Evolutionary conservation across 2,888 invertebrate species (phyloP).

Genomic region (Amiota mariae): DNA sequence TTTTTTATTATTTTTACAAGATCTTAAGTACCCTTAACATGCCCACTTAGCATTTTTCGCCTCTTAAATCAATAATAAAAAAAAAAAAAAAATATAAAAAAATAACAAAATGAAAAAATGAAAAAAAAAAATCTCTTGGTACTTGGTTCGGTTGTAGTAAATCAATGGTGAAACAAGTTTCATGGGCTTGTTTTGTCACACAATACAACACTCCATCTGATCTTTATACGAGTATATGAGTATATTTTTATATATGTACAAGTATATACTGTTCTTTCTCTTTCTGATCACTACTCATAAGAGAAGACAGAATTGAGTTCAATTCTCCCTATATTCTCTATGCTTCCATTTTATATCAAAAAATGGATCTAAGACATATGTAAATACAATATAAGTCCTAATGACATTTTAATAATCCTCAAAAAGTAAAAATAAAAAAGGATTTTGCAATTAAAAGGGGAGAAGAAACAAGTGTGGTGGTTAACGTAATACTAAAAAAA

Average conservation of each 20-base stretch:
- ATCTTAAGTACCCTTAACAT: slow-evolving; percentile 28
- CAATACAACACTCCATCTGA: neutral
- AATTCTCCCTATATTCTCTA: neutral
- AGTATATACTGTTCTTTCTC: neutral
- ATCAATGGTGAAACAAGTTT: slow-evolving; percentile 40
- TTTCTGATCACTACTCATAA: too few species aligned
- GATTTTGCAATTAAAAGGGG: too few species aligned
- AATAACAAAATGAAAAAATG: neutral
- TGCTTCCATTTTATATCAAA: slow-evolving; percentile 25
- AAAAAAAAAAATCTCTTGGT: slow-evolving; percentile 5
- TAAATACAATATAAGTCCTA: slow-evolving; percentile 19
- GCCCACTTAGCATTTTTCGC: slow-evolving; percentile 37
- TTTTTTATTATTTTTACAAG: slow-evolving; percentile 33
- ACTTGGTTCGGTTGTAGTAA: neutral
- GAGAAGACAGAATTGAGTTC: too few species aligned
- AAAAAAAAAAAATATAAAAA: slow-evolving; percentile 38
- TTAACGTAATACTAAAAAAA: too few species aligned
- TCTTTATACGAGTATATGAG: too few species aligned
- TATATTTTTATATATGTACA: too few species aligned
- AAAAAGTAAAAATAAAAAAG: slow-evolving; percentile 2
- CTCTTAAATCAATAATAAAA: slow-evolving; percentile 45
- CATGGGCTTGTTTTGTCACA: slow-evolving; percentile 18
- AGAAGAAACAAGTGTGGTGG: too few species aligned
- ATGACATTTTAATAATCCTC: slow-evolving; percentile 32
- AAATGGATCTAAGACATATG: neutral